Evolutionary conservation across 2,888 invertebrate genomes (phyloP), one percentile per base, ranked within the genome.

Genomic region (Heliothis peltigera): DNA sequence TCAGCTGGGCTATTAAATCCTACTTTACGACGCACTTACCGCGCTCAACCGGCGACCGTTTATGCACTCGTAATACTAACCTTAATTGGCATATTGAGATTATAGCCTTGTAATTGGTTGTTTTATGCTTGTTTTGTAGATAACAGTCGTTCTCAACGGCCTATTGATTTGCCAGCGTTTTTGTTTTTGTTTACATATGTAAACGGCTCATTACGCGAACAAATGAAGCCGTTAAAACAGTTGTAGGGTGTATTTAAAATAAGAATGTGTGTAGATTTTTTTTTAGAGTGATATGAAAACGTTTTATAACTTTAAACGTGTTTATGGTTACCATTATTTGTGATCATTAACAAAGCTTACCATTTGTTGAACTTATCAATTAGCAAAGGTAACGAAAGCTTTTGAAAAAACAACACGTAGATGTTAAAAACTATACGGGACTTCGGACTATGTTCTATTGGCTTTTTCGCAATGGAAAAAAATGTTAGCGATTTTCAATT

Each of bases 81-180:
- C 90, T 89, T 93, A 93, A 94, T 93, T 93, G 93, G 89, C 86
- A 85, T 90, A 92, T 93, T 91, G 90, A 92, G 91, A 92, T 93
- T 91, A 92, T 89, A 83, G 83, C 81, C 78, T 64, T 84, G 86
- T 91, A 89, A 90, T 89, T 86, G 85, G 80, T 84, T 86, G 86
- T 89, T 89, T 88, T 89, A 88, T 84, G 84, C 81, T 75, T 77
- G 78, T 84, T 83, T 81, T 81, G 74, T 75, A 85, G 82, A 85
- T 86, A 86, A 83, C 82, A 81, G 82, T 75, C 82, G 66, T 78
- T 84, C 83, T 83, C 84, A 82, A 82, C 83, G 74, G 79, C 70
- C 77, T 79, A 80, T 81, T 83, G 83, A 84, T 83, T 81, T 76
- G 75, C 60, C 70, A 75, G 58, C 63, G 49, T 64, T 73, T 67